A percentile compares a stretch with the other conserved stretches of the same genome.
Conservation (phyloP, 2,888 invertebrate species). For the Nycteola revayana region DNA sequence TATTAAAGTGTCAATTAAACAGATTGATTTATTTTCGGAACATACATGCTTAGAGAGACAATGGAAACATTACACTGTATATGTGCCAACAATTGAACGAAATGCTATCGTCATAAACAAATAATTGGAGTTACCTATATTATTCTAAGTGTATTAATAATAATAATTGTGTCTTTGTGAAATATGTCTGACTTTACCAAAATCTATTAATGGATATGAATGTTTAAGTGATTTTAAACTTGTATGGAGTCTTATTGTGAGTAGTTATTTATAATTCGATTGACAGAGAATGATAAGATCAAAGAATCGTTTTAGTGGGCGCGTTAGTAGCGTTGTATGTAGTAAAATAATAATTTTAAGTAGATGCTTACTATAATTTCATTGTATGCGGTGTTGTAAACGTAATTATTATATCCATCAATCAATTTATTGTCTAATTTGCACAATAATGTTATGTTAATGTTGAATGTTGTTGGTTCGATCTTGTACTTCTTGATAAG, state of each 20-base stretch:
- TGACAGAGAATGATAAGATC: too few relatives aligned
- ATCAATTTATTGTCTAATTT: too few relatives aligned
- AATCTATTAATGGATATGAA: conserved; percentile 25
- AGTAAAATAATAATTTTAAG: too few relatives aligned
- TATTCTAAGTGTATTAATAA: conserved; percentile 27
- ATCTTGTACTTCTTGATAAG: too few relatives aligned
- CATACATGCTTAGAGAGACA: conserved; percentile 10
- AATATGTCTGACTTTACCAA: conserved; percentile 38
- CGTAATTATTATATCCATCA: too few relatives aligned
- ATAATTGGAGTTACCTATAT: conserved; percentile 20
- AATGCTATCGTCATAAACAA: conserved; percentile 15
- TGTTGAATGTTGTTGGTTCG: too few relatives aligned
- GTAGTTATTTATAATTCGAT: too few relatives aligned
- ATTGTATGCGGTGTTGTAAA: too few relatives aligned
- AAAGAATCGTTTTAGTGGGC: too few relatives aligned
- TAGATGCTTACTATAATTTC: too few relatives aligned
- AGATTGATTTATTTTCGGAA: conserved; percentile 22
- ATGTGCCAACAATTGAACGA: conserved; percentile 32
- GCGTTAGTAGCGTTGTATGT: too few relatives aligned
- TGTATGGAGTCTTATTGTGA: conserved; percentile 9
- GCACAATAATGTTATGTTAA: too few relatives aligned
- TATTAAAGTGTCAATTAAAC: conserved; percentile 26
- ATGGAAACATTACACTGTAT: conserved; percentile 15
- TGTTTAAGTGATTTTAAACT: conserved; percentile 27
- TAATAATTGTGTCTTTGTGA: conserved; percentile 35